phyloP scores from a whole-genome alignment of 2,113 vertebrate genomes.

The Stictonetta naevosa region DNA sequence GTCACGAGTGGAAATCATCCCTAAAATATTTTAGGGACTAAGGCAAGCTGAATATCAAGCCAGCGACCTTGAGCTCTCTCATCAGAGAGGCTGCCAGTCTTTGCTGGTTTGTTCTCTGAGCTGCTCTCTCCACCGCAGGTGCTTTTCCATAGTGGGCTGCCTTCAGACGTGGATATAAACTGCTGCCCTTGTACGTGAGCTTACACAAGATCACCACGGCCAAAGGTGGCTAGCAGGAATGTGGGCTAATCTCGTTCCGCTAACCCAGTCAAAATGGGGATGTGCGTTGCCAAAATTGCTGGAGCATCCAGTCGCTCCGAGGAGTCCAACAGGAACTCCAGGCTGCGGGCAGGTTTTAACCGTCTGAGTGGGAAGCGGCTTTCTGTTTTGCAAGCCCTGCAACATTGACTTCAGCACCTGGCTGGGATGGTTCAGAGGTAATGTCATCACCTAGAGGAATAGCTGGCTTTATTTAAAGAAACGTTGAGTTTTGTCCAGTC shows the following conservation, averaged over 20 bases:
- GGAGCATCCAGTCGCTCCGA: background rate
- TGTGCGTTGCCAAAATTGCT: background rate
- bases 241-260: constrained; percentile 4
- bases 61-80: background rate
- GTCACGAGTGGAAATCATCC: background rate
- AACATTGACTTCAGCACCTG: background rate
- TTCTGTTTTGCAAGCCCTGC: constrained; percentile 41
- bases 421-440: background rate
- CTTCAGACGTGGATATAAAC: background rate
- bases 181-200: background rate
- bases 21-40: background rate
- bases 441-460: background rate
- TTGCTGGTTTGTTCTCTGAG: background rate
- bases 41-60: background rate
- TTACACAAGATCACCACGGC: background rate
- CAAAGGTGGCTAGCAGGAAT: background rate
- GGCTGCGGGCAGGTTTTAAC: constrained; percentile 25
- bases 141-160: background rate
- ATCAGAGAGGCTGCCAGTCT: background rate
- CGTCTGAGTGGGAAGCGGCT: constrained; percentile 6
- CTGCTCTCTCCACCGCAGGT: background rate
- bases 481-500: background rate
- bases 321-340: background rate
- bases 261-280: constrained; percentile 7
- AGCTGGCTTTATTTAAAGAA: background rate